A percentile compares a stretch with the other conserved stretches of the same genome.
phyloP scores from a whole-genome alignment of 1,140 invertebrate genomes.

The Capitella teleta region DNA sequence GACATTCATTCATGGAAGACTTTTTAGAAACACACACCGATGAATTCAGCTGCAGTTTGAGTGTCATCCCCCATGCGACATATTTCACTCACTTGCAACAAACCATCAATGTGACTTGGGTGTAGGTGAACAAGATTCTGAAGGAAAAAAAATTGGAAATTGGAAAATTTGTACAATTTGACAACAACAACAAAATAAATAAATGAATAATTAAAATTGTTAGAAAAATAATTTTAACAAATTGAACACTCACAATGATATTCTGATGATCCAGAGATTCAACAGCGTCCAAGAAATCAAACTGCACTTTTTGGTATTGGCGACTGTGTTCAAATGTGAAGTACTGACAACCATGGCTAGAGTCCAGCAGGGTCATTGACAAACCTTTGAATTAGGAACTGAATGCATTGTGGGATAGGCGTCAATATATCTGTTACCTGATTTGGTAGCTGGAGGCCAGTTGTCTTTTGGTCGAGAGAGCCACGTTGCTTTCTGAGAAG shows the following conservation, averaged over 20 bases:
- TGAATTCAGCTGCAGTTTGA: slow-evolving; percentile 63
- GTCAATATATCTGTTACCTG: slow-evolving; percentile 31
- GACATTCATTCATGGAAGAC: too few species aligned
- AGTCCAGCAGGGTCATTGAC: slow-evolving; percentile 57
- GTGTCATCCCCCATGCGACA: slow-evolving; percentile 68
- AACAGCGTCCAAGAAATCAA: slow-evolving; percentile 63
- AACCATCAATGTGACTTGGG: slow-evolving; percentile 69
- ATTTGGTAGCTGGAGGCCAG: slow-evolving; percentile 57
- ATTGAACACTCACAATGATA: slow-evolving; percentile 52
- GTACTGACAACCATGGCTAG: slow-evolving; percentile 47
- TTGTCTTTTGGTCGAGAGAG: slow-evolving; percentile 48
- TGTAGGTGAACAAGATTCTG: slow-evolving; percentile 61
- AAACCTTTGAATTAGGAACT: slow-evolving; percentile 44
- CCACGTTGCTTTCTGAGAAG: slow-evolving; percentile 23
- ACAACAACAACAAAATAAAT: neutral
- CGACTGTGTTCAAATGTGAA: slow-evolving; percentile 71
- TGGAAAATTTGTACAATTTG: neutral
- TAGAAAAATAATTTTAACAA: too few species aligned
- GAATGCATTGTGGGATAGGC: neutral
- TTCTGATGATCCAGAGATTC: slow-evolving; percentile 70
- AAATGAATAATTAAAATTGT: too few species aligned
- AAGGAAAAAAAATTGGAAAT: slow-evolving; percentile 17
- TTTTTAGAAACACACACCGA: slow-evolving; percentile 35
- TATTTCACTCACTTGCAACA: slow-evolving; percentile 75
- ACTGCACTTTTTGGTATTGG: slow-evolving; percentile 63